A percentile compares a stretch with the other conserved stretches of the same genome.
Evolutionary conservation across 2,113 vertebrate species (phyloP).

Genomic region (Prietella phreatophila): DNA sequence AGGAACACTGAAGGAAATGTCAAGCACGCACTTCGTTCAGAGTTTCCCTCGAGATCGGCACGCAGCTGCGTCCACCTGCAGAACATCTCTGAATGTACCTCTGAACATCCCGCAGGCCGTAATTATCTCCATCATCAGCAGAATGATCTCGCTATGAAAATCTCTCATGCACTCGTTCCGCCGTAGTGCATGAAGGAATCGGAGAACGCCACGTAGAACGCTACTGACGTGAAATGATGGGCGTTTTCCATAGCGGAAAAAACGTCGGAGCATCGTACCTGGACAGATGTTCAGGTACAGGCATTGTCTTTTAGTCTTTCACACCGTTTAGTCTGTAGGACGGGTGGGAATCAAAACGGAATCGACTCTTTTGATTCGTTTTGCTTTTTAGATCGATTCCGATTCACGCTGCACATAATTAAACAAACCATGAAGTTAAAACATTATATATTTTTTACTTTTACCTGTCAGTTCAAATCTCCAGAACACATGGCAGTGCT

Average conservation of each 20-base stretch:
- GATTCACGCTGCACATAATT: background rate
- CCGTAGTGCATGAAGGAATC: conserved; percentile 36
- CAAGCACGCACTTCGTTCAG: conserved; percentile 49
- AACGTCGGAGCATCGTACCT: conserved; percentile 35
- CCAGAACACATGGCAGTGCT: background rate
- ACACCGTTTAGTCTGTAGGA: background rate
- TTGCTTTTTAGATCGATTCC: background rate
- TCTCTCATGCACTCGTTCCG: background rate
- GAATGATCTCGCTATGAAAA: conserved; percentile 33
- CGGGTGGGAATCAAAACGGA: background rate
- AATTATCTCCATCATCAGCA: conserved; percentile 67
- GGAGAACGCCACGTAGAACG: conserved; percentile 18
- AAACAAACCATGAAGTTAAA: background rate
- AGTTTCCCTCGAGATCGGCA: conserved; percentile 52
- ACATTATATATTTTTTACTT: background rate
- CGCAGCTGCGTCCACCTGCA: conserved; percentile 69
- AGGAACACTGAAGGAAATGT: conserved; percentile 56
- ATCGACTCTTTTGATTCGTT: background rate
- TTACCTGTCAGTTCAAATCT: background rate
- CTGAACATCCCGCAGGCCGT: conserved; percentile 61
- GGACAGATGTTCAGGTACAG: conserved; percentile 44
- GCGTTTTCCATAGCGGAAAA: conserved; percentile 45
- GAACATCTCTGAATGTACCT: conserved; percentile 60
- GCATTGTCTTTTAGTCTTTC: background rate
- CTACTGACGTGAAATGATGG: conserved; percentile 47